Conservation (phyloP, 1,140 invertebrate species). For the Drosophila setifemur region DNA sequence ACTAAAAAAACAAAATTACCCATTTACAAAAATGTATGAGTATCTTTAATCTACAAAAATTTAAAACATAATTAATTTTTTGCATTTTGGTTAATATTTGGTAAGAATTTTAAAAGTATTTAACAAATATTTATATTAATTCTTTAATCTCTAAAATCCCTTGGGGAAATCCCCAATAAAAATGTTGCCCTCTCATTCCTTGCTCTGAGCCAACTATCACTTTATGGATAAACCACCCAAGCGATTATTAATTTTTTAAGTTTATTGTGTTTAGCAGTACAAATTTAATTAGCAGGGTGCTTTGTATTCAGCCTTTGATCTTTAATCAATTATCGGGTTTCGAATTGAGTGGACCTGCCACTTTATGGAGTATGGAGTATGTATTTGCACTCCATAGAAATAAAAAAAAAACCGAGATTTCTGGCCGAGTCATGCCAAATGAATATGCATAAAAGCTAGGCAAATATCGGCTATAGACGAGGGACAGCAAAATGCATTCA, state of each 20-base stretch:
- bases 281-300: conserved; percentile 59
- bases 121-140: neutral
- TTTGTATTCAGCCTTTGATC: conserved; percentile 51
- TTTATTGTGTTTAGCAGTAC: conserved; percentile 52
- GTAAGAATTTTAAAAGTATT: neutral
- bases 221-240: conserved; percentile 31
- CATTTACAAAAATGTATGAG: neutral
- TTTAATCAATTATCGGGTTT: conserved; percentile 43
- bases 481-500: conserved; percentile 63
- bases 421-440: conserved; percentile 60
- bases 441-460: conserved; percentile 68
- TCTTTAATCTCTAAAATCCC: neutral
- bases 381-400: conserved; percentile 31
- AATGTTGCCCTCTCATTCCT: conserved; percentile 13
- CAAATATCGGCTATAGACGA: conserved; percentile 45
- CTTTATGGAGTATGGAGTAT: conserved; percentile 10
- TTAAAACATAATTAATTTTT: too few relatives aligned
- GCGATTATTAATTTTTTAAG: conserved; percentile 26
- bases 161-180: too few relatives aligned
- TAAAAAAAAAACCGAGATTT: conserved; percentile 29
- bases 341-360: conserved; percentile 23
- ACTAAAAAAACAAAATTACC: too few relatives aligned
- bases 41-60: too few relatives aligned
- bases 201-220: conserved; percentile 18
- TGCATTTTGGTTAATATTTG: too few relatives aligned